Conservation (phyloP, 1,140 invertebrate species). For the Heterodera carotae region DNA sequence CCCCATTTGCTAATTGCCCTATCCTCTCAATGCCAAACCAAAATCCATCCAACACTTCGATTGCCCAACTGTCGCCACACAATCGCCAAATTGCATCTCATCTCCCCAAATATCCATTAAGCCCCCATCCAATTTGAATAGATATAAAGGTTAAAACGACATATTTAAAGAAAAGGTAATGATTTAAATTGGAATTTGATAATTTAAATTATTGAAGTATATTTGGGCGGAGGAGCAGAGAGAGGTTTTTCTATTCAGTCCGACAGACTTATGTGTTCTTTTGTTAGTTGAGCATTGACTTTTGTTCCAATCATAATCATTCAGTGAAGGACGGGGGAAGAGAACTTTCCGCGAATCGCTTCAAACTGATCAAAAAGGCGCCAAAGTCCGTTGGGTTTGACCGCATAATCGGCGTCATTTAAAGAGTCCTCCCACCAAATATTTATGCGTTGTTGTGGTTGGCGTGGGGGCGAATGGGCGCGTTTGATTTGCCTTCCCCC, state of each 20-base stretch:
- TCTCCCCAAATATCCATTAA: neutral
- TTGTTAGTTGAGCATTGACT: too few species aligned
- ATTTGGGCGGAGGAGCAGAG: too few species aligned
- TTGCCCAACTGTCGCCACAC: neutral
- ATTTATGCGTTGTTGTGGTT: constrained; percentile 1
- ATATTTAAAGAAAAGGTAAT: too few species aligned
- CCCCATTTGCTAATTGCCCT: neutral
- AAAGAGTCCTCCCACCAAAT: neutral
- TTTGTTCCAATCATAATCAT: too few species aligned
- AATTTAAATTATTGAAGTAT: too few species aligned
- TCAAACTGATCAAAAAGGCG: neutral
- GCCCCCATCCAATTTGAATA: too few species aligned
- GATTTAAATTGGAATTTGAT: too few species aligned
- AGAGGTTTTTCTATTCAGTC: too few species aligned
- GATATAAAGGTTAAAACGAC: too few species aligned
- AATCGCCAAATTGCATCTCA: neutral
- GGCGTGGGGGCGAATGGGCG: neutral
- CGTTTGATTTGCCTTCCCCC: neutral
- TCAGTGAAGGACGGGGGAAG: too few species aligned
- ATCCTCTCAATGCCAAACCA: neutral
- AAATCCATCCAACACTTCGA: neutral
- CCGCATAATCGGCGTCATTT: neutral
- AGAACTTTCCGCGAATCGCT: neutral
- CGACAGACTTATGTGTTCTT: too few species aligned
- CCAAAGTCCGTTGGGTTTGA: neutral